These are phyloP conservation scores for Carpatolechia fugitivella DNA, from an alignment of 2,888 invertebrate species.

Conservation along the genomic window DNA sequence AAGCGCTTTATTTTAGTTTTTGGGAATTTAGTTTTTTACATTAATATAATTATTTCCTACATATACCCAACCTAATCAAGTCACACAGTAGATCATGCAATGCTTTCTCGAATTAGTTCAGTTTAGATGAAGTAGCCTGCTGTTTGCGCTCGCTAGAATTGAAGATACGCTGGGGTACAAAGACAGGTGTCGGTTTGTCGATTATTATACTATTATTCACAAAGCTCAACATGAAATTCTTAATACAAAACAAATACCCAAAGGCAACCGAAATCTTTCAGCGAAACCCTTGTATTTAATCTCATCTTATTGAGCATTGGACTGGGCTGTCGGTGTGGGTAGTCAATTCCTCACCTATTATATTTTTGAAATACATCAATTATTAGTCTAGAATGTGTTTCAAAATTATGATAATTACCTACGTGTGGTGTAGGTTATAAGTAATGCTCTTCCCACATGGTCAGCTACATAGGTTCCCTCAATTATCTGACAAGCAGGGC, in stretches of 20 bases:
- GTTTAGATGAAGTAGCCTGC: constrained; percentile 53
- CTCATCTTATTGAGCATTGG: constrained; percentile 27
- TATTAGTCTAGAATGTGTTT: neutral
- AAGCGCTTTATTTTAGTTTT: no score
- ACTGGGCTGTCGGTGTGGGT: constrained; percentile 2
- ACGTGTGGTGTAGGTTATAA: no score
- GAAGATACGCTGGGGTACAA: constrained; percentile 30
- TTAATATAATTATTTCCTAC: no score
- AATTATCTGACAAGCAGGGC: constrained; percentile 72
- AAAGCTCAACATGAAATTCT: no score
- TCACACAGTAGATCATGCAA: constrained; percentile 65
- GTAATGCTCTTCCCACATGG: constrained; percentile 38
- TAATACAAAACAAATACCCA: no score
- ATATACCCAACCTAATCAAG: constrained; percentile 32
- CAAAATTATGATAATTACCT: constrained; percentile 20
- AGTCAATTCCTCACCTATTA: neutral
- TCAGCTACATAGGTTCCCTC: constrained; percentile 56
- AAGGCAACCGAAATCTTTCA: constrained; percentile 4
- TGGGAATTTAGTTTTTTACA: neutral
- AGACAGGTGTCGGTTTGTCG: constrained; percentile 7
- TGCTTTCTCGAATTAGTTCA: constrained; percentile 54
- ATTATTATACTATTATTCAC: no score
- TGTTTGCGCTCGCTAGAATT: constrained; percentile 56
- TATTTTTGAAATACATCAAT: neutral
- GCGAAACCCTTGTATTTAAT: constrained; percentile 36